Evolutionary conservation across 2,113 vertebrate species (phyloP).

Genomic region (Hippocampus comes): DNA sequence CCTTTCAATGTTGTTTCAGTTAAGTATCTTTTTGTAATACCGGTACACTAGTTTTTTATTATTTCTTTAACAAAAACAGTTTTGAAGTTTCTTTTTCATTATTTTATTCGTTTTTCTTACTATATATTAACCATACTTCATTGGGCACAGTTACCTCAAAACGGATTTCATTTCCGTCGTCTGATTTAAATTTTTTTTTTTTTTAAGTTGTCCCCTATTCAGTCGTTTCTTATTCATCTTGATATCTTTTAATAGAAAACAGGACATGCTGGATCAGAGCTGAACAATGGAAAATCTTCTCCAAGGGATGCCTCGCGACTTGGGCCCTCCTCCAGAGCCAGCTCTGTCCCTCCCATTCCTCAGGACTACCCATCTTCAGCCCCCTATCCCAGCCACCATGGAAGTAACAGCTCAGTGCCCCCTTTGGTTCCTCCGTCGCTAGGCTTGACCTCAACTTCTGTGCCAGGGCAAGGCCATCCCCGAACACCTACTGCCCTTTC

Average conservation of each 20-base stretch:
- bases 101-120: no score
- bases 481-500: constrained; percentile 23
- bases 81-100: no score
- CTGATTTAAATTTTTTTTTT: not conserved
- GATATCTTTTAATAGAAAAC: constrained; percentile 36
- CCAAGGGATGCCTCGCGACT: constrained; percentile 41
- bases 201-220: not conserved
- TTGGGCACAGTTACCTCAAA: no score
- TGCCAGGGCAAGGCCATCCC: constrained; percentile 41
- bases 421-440: constrained; percentile 47
- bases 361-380: constrained; percentile 48
- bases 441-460: constrained; percentile 30
- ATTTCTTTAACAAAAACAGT: no score
- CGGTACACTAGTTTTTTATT: no score
- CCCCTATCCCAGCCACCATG: constrained; percentile 43
- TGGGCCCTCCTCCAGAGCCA: constrained; percentile 25
- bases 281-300: constrained; percentile 48
- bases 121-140: no score
- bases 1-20: no score
- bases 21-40: no score
- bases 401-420: constrained; percentile 54
- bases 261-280: constrained; percentile 33
- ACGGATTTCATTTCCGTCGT: not conserved
- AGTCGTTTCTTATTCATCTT: not conserved
- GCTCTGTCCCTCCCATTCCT: constrained; percentile 49